Percentiles rank a stretch among this genome's conserved stretches.
Conservation (phyloP, 2,113 vertebrate genomes). For the Uria aalge region DNA sequence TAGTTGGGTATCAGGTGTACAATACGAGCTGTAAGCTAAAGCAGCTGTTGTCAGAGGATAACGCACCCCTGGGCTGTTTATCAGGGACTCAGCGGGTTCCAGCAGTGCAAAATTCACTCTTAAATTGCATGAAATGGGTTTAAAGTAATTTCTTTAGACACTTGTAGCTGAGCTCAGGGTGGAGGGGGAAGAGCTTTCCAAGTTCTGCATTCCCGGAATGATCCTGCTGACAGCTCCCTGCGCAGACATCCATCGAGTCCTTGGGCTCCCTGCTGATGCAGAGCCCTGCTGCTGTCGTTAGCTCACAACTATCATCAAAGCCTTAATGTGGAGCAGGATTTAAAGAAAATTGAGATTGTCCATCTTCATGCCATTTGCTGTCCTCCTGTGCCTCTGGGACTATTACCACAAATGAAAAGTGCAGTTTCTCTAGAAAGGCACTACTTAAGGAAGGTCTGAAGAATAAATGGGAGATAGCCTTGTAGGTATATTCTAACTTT, state of each 20-base stretch:
- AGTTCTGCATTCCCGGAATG: background rate
- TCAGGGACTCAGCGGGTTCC: background rate
- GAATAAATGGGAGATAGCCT: background rate
- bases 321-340: background rate
- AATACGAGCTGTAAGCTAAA: background rate
- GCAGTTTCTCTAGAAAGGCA: background rate
- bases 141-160: background rate
- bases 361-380: background rate
- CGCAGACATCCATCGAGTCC: background rate
- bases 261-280: background rate
- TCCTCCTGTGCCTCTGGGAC: background rate
- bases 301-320: background rate
- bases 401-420: background rate
- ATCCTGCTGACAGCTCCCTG: background rate
- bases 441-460: background rate
- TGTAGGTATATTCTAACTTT: background rate
- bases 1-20: background rate
- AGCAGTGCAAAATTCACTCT: background rate
- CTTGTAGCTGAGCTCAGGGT: background rate
- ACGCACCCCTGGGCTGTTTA: background rate
- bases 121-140: background rate
- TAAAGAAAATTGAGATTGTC: background rate
- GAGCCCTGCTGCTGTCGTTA: background rate
- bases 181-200: background rate
- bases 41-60: background rate